Conservation (phyloP, 2,888 invertebrate genomes). For the Dichetophora obliterata region DNA sequence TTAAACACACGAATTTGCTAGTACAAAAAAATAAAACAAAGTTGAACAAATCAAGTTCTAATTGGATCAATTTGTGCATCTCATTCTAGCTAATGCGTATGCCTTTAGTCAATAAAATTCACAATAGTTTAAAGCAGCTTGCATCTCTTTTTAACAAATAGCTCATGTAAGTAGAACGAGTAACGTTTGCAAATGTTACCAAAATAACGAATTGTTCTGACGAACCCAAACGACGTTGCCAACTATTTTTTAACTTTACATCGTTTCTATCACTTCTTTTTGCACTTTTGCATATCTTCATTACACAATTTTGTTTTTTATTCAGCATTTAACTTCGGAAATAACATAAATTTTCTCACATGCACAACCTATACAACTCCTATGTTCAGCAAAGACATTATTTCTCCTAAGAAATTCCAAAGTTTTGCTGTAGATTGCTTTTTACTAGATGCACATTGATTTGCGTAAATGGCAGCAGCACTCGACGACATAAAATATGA, state of each 20-base stretch:
- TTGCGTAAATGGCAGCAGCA: background rate
- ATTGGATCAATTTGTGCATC: conserved; percentile 16
- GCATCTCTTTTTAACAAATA: conserved; percentile 11
- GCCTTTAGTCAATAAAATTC: background rate
- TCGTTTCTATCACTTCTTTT: background rate
- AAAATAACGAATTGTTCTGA: conserved; percentile 17
- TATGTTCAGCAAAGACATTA: background rate
- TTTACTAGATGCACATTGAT: background rate
- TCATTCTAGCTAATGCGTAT: conserved; percentile 3
- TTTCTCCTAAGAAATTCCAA: background rate
- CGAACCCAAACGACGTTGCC: conserved; percentile 25
- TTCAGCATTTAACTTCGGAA: background rate
- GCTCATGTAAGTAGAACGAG: background rate
- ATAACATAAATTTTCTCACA: background rate
- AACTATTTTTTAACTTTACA: background rate
- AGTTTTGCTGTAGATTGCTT: background rate
- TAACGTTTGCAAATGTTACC: conserved; percentile 23
- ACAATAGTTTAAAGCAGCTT: background rate
- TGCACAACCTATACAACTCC: background rate
- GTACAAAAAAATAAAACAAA: conserved; percentile 45
- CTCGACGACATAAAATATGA: background rate
- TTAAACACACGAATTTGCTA: conserved; percentile 33
- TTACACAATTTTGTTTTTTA: conserved; percentile 3
- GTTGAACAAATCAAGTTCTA: conserved; percentile 40
- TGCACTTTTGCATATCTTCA: background rate